Evolutionary conservation across 2,113 vertebrate species (phyloP), one percentile per base, ranked within the genome.

Genomic region (Strix aluco): DNA sequence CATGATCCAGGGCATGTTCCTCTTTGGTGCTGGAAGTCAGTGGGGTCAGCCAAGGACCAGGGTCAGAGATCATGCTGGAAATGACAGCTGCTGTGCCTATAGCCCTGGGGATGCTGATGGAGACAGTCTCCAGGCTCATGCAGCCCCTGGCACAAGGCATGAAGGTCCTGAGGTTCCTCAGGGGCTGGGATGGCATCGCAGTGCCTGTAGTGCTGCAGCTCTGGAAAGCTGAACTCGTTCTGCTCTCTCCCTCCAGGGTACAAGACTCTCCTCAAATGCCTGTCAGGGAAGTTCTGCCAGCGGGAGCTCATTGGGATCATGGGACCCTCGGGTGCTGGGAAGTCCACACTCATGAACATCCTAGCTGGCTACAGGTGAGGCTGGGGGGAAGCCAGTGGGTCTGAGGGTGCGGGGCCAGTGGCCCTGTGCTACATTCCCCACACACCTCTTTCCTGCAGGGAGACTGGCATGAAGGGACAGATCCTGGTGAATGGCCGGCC

Each of bases 321-420:
- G 99, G 99, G 99, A 13, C 99, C 99, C 23, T 99, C 99, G 0
- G 99, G 99, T 46, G 99, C 99, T 0, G 99, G 99, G 49, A 99
- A 99, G 94, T 99, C 99, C 87, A 99, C 99, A 0, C 97, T 99
- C 34, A 99, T 99, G 99, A 99, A 99, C 97, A 99, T 99, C 97
- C 98, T 99, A 96, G 99, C 99, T 27, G 99, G 99, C 38, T 99
- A 99, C 98, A 99, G 99, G 99, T 99, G 95, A 98, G 98, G 27
- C 70, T 52, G 38, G 9, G 34, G 54, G 15, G 1, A 40, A 38
- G 19, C 26, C 5, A 1, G n/a, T 0, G 2, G 46, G 42, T 32
- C 7, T 30, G 27, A 32, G 32, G 40, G 11, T 6, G 23, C 65
- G 14, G 57, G 62, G 21, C 57, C 15, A 16, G 17, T 36, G n/a